phyloP scores from a whole-genome alignment of 2,113 vertebrate species.

The Amblyopsis rosae region DNA sequence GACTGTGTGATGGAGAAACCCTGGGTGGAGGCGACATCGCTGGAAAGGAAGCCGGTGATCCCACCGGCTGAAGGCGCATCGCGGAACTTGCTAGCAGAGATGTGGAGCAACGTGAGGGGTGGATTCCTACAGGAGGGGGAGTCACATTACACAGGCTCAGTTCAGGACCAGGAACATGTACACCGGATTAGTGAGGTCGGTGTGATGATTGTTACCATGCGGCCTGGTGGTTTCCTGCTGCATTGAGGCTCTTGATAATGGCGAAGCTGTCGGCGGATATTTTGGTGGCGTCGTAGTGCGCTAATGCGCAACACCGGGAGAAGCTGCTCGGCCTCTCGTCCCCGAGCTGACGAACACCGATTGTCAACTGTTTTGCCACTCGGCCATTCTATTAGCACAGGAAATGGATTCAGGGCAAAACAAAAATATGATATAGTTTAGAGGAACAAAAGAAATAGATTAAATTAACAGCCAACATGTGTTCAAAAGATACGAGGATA shows the following conservation, averaged over 20 bases:
- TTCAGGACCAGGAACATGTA: neutral
- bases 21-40: slow-evolving; percentile 66
- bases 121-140: slow-evolving; percentile 81
- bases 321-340: slow-evolving; percentile 75
- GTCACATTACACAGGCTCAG: slow-evolving; percentile 5
- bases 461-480: neutral
- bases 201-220: slow-evolving; percentile 79
- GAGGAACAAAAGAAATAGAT: neutral
- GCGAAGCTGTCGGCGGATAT: slow-evolving; percentile 85
- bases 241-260: slow-evolving; percentile 87
- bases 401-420: neutral
- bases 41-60: slow-evolving; percentile 83
- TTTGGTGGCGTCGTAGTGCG: slow-evolving; percentile 85
- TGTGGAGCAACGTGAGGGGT: slow-evolving; percentile 83
- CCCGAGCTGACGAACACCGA: slow-evolving; percentile 84
- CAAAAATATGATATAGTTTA: neutral
- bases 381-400: slow-evolving; percentile 82
- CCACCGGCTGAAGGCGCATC: slow-evolving; percentile 71
- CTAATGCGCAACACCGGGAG: slow-evolving; percentile 86
- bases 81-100: slow-evolving; percentile 88
- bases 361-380: slow-evolving; percentile 84
- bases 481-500: too few species aligned
- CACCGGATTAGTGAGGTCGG: neutral
- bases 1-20: slow-evolving; percentile 36
- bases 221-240: slow-evolving; percentile 83